Conservation (phyloP, 2,888 invertebrate species). For the Mayetiola destructor region DNA sequence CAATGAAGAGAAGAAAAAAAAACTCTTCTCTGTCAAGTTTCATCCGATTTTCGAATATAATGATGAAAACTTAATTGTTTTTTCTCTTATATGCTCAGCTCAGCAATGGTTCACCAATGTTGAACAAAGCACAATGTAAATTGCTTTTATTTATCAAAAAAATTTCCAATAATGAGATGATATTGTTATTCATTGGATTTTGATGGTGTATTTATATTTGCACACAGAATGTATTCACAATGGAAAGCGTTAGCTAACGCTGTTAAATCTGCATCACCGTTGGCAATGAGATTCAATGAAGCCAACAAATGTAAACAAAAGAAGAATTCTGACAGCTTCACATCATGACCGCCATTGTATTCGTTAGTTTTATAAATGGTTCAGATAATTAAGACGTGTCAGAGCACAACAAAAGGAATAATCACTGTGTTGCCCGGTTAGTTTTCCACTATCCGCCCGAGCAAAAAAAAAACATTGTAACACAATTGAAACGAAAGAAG, state of each 20-base stretch:
- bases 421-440: neutral
- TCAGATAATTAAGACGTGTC: slow-evolving; percentile 11
- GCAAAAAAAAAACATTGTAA: no score
- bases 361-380: slow-evolving; percentile 1
- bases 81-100: no score
- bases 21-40: no score
- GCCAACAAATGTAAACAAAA: slow-evolving; percentile 1
- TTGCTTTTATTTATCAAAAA: no score
- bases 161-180: neutral
- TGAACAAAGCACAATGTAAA: no score
- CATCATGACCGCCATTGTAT: neutral
- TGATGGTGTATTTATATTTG: neutral
- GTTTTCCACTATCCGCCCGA: neutral
- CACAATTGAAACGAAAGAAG: no score
- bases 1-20: no score
- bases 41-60: no score
- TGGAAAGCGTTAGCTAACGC: no score
- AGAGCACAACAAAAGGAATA: neutral
- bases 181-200: neutral
- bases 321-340: slow-evolving; percentile 6
- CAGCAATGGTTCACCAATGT: no score
- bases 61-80: no score
- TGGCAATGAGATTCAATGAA: neutral
- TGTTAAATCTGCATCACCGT: neutral
- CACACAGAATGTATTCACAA: neutral